Evolutionary conservation across 2,113 vertebrate genomes (phyloP), one percentile per base, ranked within the genome.

Genomic region (Brachypteracias leptosomus): DNA sequence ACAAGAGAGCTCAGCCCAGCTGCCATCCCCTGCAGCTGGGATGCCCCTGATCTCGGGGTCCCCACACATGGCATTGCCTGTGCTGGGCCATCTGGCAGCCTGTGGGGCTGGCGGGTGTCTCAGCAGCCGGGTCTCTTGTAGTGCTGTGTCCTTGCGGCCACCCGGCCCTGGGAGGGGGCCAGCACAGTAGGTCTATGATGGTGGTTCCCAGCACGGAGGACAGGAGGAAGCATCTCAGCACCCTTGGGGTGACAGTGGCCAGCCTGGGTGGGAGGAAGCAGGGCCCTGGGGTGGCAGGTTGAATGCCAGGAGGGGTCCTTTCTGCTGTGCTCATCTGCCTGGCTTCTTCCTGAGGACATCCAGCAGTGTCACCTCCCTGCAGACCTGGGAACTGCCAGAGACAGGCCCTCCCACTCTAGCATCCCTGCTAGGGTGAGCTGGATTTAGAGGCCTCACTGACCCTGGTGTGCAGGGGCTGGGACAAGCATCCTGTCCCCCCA

Each of bases 51-150:
- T 79, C 21, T 42, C 4, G 0, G 29, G 38, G 63, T 86, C 18
- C 35, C 28, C 19, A 5, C 14, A 1, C 40, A 6, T 2, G 6
- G 42, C 47, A 44, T 71, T 0, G 0, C 26, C 40, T 62, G 42
- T 70, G 65, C 46, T 59, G 9, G 55, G 26, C 49, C 49, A 1
- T 25, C 33, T 4, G 19, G 28, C 68, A 84, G 54, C 40, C 73
- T 47, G 38, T 3, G 13, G 33, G 49, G 29, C 58, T 57, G 73
- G 19, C 4, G 2, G 24, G n/a, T 51, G 58, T 74, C 59, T 70
- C 8, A 2, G 70, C 52, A 88, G 31, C 16, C 0, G 0, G 4
- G 8, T 52, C 36, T 66, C 58, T 25, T 22, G 22, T 7, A 12
- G n/a, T 28, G 33, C 35, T 55, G 18, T 65, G 29, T 47, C 33